phyloP scores from a whole-genome alignment of 2,113 vertebrate genomes.

The Equus przewalskii region DNA sequence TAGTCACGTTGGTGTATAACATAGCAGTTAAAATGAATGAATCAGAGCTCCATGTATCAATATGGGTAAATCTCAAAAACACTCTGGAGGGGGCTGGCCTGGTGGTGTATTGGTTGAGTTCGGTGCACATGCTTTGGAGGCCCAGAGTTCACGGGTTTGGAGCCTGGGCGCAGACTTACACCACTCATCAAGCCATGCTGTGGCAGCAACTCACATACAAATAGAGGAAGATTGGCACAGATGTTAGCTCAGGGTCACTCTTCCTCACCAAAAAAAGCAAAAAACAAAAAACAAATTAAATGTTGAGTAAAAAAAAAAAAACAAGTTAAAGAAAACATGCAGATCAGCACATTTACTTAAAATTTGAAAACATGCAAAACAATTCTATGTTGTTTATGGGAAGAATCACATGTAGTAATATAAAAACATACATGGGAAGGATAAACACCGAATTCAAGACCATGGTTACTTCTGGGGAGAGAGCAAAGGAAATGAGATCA shows the following conservation, averaged over 20 bases:
- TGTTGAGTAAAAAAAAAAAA: not conserved
- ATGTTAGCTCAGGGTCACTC: too few species aligned
- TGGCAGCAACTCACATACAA: too few species aligned
- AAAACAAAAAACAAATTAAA: too few species aligned
- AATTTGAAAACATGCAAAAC: slow-evolving; percentile 13
- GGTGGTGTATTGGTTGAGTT: too few species aligned
- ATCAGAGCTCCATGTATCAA: not conserved
- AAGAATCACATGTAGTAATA: not conserved
- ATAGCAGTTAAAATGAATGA: not conserved
- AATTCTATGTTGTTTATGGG: not conserved
- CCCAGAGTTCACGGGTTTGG: too few species aligned
- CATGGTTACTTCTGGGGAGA: not conserved
- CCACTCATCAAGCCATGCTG: too few species aligned
- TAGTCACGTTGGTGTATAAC: not conserved
- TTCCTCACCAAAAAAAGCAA: too few species aligned
- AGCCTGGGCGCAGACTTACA: too few species aligned
- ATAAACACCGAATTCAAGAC: not conserved
- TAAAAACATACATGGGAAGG: not conserved
- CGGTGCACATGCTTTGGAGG: too few species aligned
- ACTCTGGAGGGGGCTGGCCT: too few species aligned
- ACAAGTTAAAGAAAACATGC: slow-evolving; percentile 5
- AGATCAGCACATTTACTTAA: slow-evolving; percentile 49
- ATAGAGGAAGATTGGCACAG: too few species aligned
- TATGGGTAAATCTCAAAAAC: not conserved
- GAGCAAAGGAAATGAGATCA: not conserved